These are phyloP conservation scores for Noctua comes DNA, from an alignment of 2,888 invertebrate genomes.

Conservation along the genomic window DNA sequence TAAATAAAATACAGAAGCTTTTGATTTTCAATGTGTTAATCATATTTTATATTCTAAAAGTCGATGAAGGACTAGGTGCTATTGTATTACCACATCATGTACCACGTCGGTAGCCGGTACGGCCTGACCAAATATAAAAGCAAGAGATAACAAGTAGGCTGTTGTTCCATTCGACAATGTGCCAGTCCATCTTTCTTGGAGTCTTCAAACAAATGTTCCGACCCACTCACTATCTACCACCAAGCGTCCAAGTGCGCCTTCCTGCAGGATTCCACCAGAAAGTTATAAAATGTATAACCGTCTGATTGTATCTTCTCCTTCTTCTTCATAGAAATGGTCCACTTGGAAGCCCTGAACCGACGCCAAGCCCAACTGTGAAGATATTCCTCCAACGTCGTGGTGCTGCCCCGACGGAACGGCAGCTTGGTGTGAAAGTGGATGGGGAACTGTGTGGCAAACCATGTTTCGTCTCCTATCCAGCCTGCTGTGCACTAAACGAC, in stretches of 20 bases:
- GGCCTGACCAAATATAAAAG: not conserved
- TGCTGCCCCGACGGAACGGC: not conserved
- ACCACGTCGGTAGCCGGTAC: not conserved
- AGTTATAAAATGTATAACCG: too few relatives aligned
- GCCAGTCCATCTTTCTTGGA: too few relatives aligned
- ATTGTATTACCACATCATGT: not conserved
- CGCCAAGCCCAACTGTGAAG: not conserved
- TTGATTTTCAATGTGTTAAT: not conserved
- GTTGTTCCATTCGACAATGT: too few relatives aligned
- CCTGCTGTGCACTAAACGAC: too few relatives aligned
- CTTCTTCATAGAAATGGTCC: not conserved
- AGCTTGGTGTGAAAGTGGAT: not conserved
- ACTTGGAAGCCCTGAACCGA: not conserved
- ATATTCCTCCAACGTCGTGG: not conserved
- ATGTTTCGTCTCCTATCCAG: too few relatives aligned
- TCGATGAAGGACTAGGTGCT: not conserved
- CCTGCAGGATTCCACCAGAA: too few relatives aligned
- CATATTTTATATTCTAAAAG: too few relatives aligned
- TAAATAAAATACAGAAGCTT: not conserved
- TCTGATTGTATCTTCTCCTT: too few relatives aligned
- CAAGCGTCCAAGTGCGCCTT: too few relatives aligned
- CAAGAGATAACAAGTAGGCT: too few relatives aligned
- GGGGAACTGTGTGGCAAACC: not conserved
- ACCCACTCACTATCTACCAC: too few relatives aligned
- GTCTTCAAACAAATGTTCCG: too few relatives aligned